Conservation (phyloP, 2,113 vertebrate genomes). For the Rhagologus leucostigma region DNA sequence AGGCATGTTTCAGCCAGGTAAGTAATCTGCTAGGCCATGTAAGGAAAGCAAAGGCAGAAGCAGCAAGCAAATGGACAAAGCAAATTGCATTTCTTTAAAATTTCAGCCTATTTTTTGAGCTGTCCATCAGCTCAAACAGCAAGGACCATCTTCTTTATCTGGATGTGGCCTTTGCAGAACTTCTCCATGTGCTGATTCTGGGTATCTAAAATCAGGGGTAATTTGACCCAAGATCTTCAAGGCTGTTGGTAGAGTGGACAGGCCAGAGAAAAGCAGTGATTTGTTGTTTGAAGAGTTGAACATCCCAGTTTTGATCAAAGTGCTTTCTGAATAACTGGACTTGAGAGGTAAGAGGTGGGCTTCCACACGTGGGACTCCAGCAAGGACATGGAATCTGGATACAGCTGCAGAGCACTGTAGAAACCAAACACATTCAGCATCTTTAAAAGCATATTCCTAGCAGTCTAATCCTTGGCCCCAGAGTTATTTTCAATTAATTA, state of each 20-base stretch:
- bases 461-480: not conserved
- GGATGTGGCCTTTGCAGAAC: not conserved
- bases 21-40: not conserved
- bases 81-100: not conserved
- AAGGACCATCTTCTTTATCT: not conserved
- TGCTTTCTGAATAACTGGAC: not conserved
- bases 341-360: not conserved
- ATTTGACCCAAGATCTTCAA: not conserved
- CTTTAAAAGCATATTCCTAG: not conserved
- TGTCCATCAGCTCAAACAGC: not conserved
- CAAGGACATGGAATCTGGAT: not conserved
- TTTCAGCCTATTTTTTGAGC: not conserved
- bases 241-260: not conserved
- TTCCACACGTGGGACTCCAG: not conserved
- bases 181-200: not conserved
- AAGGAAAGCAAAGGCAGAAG: not conserved
- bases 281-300: not conserved
- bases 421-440: not conserved
- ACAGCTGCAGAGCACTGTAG: fast-evolving
- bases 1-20: not conserved
- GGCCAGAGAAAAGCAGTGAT: not conserved
- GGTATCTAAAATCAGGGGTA: not conserved
- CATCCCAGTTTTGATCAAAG: not conserved
- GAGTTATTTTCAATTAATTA: not conserved
- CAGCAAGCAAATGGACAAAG: not conserved